Percentiles rank a stretch among this genome's conserved stretches.
Evolutionary conservation across 2,113 vertebrate genomes (phyloP).

Genomic region (Gadus macrocephalus): DNA sequence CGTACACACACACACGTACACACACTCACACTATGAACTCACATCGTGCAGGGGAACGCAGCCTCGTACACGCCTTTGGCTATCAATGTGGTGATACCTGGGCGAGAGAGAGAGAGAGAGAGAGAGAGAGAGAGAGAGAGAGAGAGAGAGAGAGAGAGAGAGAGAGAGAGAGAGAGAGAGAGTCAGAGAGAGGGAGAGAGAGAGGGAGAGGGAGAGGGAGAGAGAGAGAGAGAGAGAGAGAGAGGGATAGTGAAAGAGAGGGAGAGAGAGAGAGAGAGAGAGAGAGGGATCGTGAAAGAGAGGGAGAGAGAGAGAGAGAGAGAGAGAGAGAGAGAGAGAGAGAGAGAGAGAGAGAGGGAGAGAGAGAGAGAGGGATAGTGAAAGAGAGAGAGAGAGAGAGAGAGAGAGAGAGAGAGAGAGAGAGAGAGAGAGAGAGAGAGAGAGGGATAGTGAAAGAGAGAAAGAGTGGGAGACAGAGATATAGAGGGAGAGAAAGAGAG

Average conservation of each 20-base stretch:
- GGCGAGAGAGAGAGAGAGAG: conserved; percentile 28
- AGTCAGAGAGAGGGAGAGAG: neutral
- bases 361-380: too few relatives aligned
- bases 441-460: too few relatives aligned
- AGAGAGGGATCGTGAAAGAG: neutral
- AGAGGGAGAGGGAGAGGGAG: neutral
- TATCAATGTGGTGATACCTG: conserved; percentile 91
- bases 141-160: neutral
- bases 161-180: neutral
- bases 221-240: conserved; percentile 5
- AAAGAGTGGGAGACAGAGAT: too few relatives aligned
- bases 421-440: too few relatives aligned
- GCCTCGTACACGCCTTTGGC: conserved; percentile 91
- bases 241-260: neutral
- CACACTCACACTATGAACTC: neutral
- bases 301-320: too few relatives aligned
- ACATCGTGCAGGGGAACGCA: conserved; percentile 92
- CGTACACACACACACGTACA: neutral
- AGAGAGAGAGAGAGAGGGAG: too few relatives aligned
- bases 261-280: neutral
- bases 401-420: too few relatives aligned
- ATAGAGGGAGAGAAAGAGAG: too few relatives aligned
- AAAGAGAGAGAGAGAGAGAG: too few relatives aligned
- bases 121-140: neutral
- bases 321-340: too few relatives aligned